These are phyloP conservation scores for Philotrypesis tridentata DNA, from an alignment of 1,140 invertebrate species.

Conservation along the genomic window DNA sequence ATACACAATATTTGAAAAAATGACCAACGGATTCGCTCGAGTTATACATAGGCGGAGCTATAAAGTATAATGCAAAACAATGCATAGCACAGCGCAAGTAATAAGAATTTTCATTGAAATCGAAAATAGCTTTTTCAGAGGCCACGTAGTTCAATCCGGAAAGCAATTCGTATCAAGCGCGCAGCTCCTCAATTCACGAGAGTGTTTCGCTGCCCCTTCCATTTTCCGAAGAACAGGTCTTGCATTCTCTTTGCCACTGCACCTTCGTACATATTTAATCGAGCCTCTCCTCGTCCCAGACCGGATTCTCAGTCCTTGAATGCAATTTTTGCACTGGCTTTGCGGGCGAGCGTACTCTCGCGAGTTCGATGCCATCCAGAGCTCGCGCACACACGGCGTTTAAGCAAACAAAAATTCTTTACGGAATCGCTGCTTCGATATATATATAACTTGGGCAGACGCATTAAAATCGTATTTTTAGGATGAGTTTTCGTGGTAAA, in stretches of 20 bases:
- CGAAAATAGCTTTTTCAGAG: neutral
- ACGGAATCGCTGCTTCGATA: too few species aligned
- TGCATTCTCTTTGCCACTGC: neutral
- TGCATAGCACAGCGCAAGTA: neutral
- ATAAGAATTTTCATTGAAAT: neutral
- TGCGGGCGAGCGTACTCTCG: neutral
- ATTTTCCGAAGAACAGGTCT: neutral
- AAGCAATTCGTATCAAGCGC: neutral
- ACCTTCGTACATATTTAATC: neutral
- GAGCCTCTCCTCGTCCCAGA: neutral
- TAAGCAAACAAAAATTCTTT: neutral
- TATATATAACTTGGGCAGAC: too few species aligned
- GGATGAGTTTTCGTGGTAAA: too few species aligned
- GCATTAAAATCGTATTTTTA: too few species aligned
- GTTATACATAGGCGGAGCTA: too few species aligned
- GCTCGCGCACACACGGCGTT: neutral
- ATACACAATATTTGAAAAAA: too few species aligned
- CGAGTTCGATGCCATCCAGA: neutral
- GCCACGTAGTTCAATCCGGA: neutral
- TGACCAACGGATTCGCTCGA: too few species aligned
- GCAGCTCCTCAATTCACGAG: neutral
- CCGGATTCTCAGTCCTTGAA: slow-evolving; percentile 13
- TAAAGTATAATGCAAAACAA: neutral
- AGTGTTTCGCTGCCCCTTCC: neutral
- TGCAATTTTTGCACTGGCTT: neutral